Percentiles rank a stretch among this genome's conserved stretches.
phyloP scores from a whole-genome alignment of 2,888 invertebrate species.

The Orchesellides sinensis region DNA sequence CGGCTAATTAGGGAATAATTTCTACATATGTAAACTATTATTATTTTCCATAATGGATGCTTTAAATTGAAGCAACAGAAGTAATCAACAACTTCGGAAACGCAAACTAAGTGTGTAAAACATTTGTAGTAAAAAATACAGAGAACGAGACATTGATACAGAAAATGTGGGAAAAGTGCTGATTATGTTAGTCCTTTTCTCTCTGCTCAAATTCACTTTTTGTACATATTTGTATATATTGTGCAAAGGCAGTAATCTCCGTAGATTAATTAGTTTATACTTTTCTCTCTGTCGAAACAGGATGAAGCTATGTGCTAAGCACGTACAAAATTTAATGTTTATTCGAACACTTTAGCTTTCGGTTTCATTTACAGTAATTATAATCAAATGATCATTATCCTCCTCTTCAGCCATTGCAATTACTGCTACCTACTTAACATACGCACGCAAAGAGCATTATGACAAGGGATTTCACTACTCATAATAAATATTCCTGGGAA shows the following conservation, averaged over 20 bases:
- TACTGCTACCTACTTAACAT: neutral
- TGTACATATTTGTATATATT: neutral
- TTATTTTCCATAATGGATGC: no score
- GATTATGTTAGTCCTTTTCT: no score
- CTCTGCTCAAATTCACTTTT: neutral
- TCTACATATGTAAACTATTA: no score
- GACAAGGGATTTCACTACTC: neutral
- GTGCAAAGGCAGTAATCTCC: constrained; percentile 6
- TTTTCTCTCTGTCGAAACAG: constrained; percentile 15
- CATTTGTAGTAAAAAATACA: no score
- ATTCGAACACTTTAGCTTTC: no score
- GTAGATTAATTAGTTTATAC: constrained; percentile 36
- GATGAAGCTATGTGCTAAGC: constrained; percentile 24
- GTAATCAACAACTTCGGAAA: no score
- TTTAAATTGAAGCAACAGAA: no score
- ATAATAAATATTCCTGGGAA: neutral
- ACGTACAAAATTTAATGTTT: constrained; percentile 23
- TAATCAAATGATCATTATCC: neutral
- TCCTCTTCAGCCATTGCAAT: neutral
- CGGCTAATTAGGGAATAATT: no score
- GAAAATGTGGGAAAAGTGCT: no score
- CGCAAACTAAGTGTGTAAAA: no score
- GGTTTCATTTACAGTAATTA: no score
- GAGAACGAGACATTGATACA: no score
- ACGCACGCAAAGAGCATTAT: neutral